Evolutionary conservation across 1,140 invertebrate species (phyloP).

Genomic region (Pygmarrhopalites habei): DNA sequence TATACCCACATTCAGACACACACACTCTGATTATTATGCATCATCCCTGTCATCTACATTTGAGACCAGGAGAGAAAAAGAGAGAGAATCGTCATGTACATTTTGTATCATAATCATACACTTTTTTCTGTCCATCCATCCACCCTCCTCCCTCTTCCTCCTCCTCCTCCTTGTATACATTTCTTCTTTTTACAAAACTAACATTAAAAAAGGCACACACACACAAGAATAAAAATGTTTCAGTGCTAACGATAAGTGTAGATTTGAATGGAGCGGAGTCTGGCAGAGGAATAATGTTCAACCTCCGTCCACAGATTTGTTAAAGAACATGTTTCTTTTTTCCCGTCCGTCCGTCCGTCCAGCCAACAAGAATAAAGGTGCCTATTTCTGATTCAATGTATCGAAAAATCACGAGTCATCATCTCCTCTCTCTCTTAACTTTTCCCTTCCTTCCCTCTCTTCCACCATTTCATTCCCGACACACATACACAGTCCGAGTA

Average conservation of each 20-base stretch:
- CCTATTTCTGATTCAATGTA: slow-evolving; percentile 20
- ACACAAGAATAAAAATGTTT: slow-evolving; percentile 5
- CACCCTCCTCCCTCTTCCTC: too few species aligned
- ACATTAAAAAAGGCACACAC: neutral
- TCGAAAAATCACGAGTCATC: slow-evolving; percentile 27
- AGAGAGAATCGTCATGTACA: neutral
- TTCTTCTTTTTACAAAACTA: neutral
- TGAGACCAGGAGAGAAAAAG: neutral
- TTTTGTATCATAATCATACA: too few species aligned
- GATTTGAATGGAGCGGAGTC: neutral
- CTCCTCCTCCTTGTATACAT: neutral
- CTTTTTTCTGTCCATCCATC: too few species aligned
- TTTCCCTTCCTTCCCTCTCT: neutral
- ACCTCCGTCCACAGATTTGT: slow-evolving; percentile 11
- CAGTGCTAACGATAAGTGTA: slow-evolving; percentile 7
- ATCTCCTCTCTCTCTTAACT: slow-evolving; percentile 18
- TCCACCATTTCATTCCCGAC: too few species aligned
- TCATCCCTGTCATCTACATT: slow-evolving; percentile 6
- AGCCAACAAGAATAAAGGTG: slow-evolving; percentile 12
- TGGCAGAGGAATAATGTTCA: too few species aligned
- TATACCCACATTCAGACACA: too few species aligned
- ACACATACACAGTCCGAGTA: too few species aligned
- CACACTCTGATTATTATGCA: too few species aligned
- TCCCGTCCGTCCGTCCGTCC: neutral
- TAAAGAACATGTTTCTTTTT: slow-evolving; percentile 6